Conservation (phyloP, 2,797 vertebrate genomes). For the Glyptemys insculpta region DNA sequence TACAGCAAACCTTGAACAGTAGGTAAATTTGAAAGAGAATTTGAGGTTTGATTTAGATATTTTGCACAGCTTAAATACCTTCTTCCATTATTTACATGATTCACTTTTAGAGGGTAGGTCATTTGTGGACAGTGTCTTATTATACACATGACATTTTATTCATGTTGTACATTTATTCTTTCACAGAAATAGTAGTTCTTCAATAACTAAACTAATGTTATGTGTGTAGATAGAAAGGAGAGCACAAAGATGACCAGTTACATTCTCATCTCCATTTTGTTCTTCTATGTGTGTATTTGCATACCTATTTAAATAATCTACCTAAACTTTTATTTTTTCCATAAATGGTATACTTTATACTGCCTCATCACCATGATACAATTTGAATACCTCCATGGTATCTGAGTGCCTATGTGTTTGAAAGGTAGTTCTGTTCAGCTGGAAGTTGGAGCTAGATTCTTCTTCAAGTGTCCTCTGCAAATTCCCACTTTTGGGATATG, state of each 20-base stretch:
- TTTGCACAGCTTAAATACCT: background rate
- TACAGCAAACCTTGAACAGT: background rate
- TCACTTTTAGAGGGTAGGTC: background rate
- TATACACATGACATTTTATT: slow-evolving; percentile 38
- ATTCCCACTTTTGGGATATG: too few relatives aligned
- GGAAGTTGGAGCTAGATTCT: background rate
- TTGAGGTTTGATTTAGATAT: background rate
- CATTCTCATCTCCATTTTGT: slow-evolving; percentile 10
- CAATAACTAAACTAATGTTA: slow-evolving; percentile 36
- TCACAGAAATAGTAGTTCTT: slow-evolving; percentile 5
- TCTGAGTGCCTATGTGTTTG: background rate
- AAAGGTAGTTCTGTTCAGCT: fast-evolving
- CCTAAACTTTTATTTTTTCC: background rate
- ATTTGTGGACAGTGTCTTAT: background rate
- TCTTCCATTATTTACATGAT: background rate
- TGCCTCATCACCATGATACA: background rate
- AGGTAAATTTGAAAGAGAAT: background rate
- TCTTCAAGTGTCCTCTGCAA: too few relatives aligned
- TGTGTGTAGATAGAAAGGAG: background rate
- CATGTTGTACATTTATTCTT: slow-evolving; percentile 48
- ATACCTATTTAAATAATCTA: background rate
- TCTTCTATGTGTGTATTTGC: background rate
- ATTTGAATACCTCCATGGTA: background rate
- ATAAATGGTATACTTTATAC: background rate
- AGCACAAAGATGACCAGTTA: background rate